Conservation (phyloP, 1,140 invertebrate genomes). For the Cydia pomonella region DNA sequence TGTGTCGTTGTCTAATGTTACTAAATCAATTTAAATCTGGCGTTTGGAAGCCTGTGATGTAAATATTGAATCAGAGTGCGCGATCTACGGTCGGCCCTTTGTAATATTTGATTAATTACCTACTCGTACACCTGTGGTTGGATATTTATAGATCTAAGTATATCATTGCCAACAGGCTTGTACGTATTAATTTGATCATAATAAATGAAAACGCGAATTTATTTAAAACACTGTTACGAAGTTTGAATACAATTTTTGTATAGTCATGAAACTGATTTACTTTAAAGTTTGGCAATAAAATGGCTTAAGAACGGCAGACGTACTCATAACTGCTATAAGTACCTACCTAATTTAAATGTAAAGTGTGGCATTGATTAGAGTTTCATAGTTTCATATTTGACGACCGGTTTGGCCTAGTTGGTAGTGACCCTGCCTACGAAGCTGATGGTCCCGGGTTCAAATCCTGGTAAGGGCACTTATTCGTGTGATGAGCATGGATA, state of each 20-base stretch:
- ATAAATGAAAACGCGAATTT: background rate
- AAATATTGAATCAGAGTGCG: slow-evolving; percentile 10
- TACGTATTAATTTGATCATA: background rate
- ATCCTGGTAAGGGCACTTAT: no score
- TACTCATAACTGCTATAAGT: no score
- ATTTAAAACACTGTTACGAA: background rate
- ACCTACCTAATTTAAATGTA: no score
- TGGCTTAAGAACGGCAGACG: no score
- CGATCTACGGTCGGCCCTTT: slow-evolving; percentile 21
- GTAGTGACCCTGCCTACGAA: no score
- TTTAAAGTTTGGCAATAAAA: background rate
- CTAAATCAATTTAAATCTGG: slow-evolving; percentile 29
- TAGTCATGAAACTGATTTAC: background rate
- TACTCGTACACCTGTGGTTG: background rate
- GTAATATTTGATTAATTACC: slow-evolving; percentile 29
- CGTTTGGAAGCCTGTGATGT: slow-evolving; percentile 16
- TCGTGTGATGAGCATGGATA: no score
- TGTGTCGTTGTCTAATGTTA: slow-evolving; percentile 23
- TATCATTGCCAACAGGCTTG: background rate
- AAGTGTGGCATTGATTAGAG: no score
- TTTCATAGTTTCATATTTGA: no score
- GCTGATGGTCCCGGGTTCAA: no score
- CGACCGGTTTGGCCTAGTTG: no score
- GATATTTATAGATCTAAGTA: background rate
- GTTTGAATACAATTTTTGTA: background rate